These are phyloP conservation scores for Hyposmocoma kahamanoa DNA, from an alignment of 1,140 invertebrate species.

Conservation along the genomic window DNA sequence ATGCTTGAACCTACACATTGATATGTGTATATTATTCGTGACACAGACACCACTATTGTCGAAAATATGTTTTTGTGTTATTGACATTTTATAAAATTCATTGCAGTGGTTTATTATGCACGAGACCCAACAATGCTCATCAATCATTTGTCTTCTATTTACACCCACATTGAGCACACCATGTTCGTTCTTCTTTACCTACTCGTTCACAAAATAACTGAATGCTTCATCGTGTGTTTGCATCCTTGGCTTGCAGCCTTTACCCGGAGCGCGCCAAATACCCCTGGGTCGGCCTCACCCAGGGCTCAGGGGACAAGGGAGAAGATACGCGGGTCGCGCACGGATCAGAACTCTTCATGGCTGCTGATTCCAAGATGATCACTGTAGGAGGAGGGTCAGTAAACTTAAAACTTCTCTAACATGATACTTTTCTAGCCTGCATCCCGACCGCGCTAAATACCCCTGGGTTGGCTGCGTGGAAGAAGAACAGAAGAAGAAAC, in stretches of 20 bases:
- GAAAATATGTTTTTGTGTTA: too few relatives aligned
- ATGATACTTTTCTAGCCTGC: constrained; percentile 69
- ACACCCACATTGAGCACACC: neutral
- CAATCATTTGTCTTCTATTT: too few relatives aligned
- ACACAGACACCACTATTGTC: too few relatives aligned
- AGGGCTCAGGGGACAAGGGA: constrained; percentile 73
- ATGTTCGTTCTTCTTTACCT: neutral
- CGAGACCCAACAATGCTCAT: too few relatives aligned
- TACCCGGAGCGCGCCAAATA: constrained; percentile 92
- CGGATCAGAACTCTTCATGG: constrained; percentile 95
- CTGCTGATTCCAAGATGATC: constrained; percentile 94
- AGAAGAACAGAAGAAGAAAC: constrained; percentile 51
- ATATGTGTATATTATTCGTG: too few relatives aligned
- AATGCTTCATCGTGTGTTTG: neutral
- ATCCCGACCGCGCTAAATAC: constrained; percentile 89
- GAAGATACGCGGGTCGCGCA: constrained; percentile 79
- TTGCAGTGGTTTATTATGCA: too few relatives aligned
- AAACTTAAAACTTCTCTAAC: neutral
- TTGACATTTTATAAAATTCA: too few relatives aligned
- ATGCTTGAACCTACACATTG: too few relatives aligned
- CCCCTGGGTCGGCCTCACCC: constrained; percentile 86
- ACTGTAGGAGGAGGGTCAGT: constrained; percentile 79
- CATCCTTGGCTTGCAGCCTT: constrained; percentile 67
- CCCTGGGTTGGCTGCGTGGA: constrained; percentile 86
- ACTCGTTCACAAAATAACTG: neutral